These are phyloP conservation scores for Neuroterus valhalla DNA, from an alignment of 1,140 invertebrate genomes.

Conservation along the genomic window DNA sequence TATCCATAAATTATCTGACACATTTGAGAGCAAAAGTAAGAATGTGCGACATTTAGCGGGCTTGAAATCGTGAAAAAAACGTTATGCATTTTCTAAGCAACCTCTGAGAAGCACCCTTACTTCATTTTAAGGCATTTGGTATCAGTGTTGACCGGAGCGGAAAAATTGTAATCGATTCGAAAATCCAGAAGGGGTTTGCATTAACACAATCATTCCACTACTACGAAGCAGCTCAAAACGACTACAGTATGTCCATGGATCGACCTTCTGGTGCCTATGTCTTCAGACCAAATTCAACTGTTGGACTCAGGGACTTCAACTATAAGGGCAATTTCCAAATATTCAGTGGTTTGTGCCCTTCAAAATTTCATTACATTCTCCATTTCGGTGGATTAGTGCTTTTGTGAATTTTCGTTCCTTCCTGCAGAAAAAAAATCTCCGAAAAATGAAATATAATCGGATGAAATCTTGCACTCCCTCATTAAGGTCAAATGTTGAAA, in stretches of 20 bases:
- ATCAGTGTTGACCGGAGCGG: background rate
- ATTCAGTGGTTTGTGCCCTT: constrained; percentile 51
- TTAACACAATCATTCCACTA: constrained; percentile 74
- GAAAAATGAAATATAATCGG: too few species aligned
- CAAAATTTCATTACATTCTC: too few species aligned
- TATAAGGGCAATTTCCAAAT: constrained; percentile 42
- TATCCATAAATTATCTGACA: too few species aligned
- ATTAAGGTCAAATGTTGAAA: too few species aligned
- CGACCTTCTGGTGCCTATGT: constrained; percentile 88
- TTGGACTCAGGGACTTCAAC: constrained; percentile 64
- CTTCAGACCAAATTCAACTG: constrained; percentile 80
- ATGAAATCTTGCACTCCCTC: too few species aligned
- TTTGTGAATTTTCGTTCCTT: too few species aligned
- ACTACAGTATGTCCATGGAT: constrained; percentile 74
- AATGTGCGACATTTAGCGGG: too few species aligned
- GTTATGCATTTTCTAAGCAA: background rate
- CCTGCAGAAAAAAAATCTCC: too few species aligned
- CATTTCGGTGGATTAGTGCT: too few species aligned
- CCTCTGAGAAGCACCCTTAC: background rate
- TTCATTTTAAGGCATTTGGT: background rate
- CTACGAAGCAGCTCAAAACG: constrained; percentile 81
- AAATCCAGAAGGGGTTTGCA: too few species aligned
- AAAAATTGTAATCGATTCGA: too few species aligned
- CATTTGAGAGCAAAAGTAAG: too few species aligned
- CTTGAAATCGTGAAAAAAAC: background rate